A percentile compares a stretch with the other conserved stretches of the same genome.
Conservation (phyloP, 2,797 vertebrate genomes). For the Erethizon dorsatum region DNA sequence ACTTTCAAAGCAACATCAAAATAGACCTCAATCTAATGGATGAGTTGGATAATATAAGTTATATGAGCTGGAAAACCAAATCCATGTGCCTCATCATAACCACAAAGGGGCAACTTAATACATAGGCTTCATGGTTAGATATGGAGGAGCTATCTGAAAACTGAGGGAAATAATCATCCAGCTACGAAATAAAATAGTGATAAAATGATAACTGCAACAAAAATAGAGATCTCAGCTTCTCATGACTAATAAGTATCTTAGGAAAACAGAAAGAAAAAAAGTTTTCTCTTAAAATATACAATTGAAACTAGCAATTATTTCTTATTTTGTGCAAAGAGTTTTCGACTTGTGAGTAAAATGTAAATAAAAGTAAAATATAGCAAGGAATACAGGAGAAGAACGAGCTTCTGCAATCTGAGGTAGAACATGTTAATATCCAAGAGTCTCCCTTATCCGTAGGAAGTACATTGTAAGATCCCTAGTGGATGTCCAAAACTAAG, state of each 20-base stretch:
- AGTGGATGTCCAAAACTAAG: background rate
- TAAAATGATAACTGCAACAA: background rate
- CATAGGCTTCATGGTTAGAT: background rate
- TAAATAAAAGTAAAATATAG: background rate
- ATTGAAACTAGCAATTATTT: background rate
- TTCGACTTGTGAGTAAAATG: background rate
- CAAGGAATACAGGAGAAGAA: background rate
- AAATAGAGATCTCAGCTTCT: conserved; percentile 12
- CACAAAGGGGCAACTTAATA: background rate
- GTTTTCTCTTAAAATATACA: background rate
- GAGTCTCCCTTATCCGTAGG: background rate
- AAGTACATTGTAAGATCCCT: background rate
- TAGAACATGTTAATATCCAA: background rate
- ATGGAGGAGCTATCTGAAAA: conserved; percentile 12
- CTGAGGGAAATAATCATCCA: background rate
- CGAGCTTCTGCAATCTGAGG: background rate
- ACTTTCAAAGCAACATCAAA: conserved; percentile 63
- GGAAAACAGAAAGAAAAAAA: background rate
- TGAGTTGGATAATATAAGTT: conserved; percentile 35
- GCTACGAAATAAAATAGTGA: background rate
- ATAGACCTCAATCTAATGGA: conserved; percentile 36
- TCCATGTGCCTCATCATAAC: background rate
- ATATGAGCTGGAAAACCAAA: conserved; percentile 39
- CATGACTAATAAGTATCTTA: background rate
- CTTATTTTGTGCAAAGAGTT: background rate